Evolutionary conservation across 2,888 invertebrate species (phyloP), one percentile per base, ranked within the genome.

Genomic region (Hofmannophila pseudospretella): DNA sequence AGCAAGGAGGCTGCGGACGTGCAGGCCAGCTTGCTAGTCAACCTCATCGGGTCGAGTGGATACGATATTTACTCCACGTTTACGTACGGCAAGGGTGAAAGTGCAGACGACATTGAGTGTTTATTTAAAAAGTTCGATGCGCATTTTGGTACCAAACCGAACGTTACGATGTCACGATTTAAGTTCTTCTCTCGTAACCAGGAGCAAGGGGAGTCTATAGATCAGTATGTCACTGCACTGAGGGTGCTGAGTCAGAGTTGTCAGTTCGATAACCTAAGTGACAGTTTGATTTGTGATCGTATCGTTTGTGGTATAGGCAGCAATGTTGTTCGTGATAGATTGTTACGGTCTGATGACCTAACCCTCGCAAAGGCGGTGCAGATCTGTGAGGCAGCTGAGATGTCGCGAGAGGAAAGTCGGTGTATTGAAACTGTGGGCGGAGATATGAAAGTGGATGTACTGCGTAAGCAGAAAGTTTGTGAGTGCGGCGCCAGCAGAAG

Each of bases 201-300:
- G 35, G 45, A 47, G 4, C 12, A 14, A 0, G 49, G 51, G 0
- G 56, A 53, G 35, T 38, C 30, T 2, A 47, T 52, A 7, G 37
- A 47, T 9, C 36, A 51, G 20, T 56, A 52, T 8, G 47, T 52
- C 2, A 49, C 51, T 1, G 47, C 48, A 0, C 32, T 54, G 10
- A 45, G 33, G 29, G 13, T 51, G 1, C 27, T 53, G 1, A 47
- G 44, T 38, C 42, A 49, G 28, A 5, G 8, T 1, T 51, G 54
- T 27, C 45, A 46, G 10, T 48, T 49, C 11, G 34, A 41, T n/a
- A 10, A 28, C 4, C 36, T 49, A 5, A 37, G 41, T 11, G 47
- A 44, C 2, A 34, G 42, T 7, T 25, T 51, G 7, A 32, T 49
- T 7, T 33, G 42, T 1, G 47, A 52, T 19, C 37, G 44, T 13